Percentiles rank a stretch among this genome's conserved stretches.
These are phyloP conservation scores for Cheilosia vernalis DNA, from an alignment of 2,888 invertebrate genomes.

Conservation along the genomic window DNA sequence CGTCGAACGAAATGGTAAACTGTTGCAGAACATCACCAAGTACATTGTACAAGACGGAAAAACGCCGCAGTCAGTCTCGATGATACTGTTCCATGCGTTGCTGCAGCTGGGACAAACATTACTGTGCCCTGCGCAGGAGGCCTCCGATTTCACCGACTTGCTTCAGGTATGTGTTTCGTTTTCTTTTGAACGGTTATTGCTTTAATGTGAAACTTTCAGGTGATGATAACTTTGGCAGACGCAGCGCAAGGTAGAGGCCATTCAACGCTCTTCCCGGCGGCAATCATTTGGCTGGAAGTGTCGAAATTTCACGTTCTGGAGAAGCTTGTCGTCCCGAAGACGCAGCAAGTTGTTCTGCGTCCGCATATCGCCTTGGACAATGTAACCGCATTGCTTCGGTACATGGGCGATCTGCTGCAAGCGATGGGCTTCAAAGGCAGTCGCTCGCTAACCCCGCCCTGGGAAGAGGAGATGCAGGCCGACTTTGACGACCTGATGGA, in stretches of 20 bases:
- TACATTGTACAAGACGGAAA: slow-evolving; percentile 88
- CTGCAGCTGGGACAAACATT: slow-evolving; percentile 89
- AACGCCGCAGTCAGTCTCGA: slow-evolving; percentile 79
- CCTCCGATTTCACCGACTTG: slow-evolving; percentile 90
- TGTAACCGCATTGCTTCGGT: slow-evolving; percentile 92
- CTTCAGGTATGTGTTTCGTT: slow-evolving; percentile 82
- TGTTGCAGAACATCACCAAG: slow-evolving; percentile 88
- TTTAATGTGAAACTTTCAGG: slow-evolving; percentile 80
- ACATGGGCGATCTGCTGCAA: slow-evolving; percentile 88
- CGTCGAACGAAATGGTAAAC: slow-evolving; percentile 87
- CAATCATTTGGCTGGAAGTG: slow-evolving; percentile 90
- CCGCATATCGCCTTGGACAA: slow-evolving; percentile 87
- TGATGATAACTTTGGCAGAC: slow-evolving; percentile 93
- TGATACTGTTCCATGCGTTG: slow-evolving; percentile 88
- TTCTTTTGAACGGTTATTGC: not conserved
- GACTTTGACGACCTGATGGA: slow-evolving; percentile 93
- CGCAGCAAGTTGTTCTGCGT: slow-evolving; percentile 76
- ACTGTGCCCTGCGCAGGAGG: slow-evolving; percentile 86
- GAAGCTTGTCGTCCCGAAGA: slow-evolving; percentile 75
- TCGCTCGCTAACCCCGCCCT: slow-evolving; percentile 88
- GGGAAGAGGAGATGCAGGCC: slow-evolving; percentile 91
- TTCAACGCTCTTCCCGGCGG: slow-evolving; percentile 90
- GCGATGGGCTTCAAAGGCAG: slow-evolving; percentile 82
- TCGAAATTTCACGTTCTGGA: slow-evolving; percentile 85
- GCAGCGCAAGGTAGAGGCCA: slow-evolving; percentile 91